Evolutionary conservation across 2,113 vertebrate genomes (phyloP).

Genomic region (Nematolebias whitei): DNA sequence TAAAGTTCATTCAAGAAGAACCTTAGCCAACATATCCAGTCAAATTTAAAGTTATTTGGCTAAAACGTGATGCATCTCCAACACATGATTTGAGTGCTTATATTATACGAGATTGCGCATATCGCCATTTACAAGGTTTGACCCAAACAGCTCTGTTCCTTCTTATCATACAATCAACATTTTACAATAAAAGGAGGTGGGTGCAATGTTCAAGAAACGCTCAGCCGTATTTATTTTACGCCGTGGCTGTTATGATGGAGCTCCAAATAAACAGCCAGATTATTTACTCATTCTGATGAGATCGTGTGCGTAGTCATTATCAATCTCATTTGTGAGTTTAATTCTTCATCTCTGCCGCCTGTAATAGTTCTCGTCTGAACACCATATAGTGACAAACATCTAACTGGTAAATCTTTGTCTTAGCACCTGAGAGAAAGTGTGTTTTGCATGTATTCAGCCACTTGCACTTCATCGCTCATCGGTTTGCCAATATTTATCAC

Average conservation of each 20-base stretch:
- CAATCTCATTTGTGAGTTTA: slow-evolving; percentile 6
- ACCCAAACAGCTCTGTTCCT: no score
- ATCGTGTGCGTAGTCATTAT: neutral
- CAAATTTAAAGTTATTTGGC: no score
- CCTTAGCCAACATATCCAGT: no score
- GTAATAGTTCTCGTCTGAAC: slow-evolving; percentile 43
- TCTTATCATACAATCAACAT: no score
- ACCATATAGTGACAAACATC: slow-evolving; percentile 50
- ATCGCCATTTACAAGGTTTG: no score
- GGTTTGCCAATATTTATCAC: slow-evolving; percentile 9
- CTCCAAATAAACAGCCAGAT: slow-evolving; percentile 4
- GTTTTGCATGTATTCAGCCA: slow-evolving; percentile 29
- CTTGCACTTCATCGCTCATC: slow-evolving; percentile 28
- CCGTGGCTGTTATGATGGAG: slow-evolving; percentile 25
- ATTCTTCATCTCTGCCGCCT: slow-evolving; percentile 14
- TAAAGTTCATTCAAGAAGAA: no score
- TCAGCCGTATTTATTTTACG: neutral
- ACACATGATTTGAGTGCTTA: no score
- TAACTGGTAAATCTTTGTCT: slow-evolving; percentile 66
- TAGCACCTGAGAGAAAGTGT: slow-evolving; percentile 14
- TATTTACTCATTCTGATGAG: slow-evolving; percentile 6
- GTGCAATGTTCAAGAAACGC: neutral
- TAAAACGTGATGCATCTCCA: no score
- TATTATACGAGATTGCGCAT: no score
- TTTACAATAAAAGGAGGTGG: no score